Percentiles rank a stretch among this genome's conserved stretches.
phyloP scores from a whole-genome alignment of 2,888 invertebrate genomes.

The Andrena minutula region DNA sequence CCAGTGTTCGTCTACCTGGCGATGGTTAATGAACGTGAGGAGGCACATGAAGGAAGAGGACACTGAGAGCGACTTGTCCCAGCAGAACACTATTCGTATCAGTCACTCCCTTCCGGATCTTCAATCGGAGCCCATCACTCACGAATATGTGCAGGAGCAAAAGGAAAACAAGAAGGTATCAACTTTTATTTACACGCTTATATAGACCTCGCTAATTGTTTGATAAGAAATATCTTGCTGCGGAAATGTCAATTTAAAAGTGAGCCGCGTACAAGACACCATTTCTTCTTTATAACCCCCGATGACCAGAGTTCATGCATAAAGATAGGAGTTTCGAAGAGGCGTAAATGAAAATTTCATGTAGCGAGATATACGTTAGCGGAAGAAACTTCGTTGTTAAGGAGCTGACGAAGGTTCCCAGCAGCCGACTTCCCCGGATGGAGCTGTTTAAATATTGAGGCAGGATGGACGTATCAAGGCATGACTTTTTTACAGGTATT shows the following conservation, averaged over 20 bases:
- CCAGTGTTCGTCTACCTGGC: conserved; percentile 91
- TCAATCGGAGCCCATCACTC: conserved; percentile 89
- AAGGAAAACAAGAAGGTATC: conserved; percentile 90
- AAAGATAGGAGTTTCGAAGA: neutral
- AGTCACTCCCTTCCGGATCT: conserved; percentile 92
- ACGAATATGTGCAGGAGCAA: conserved; percentile 90
- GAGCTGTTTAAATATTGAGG: conserved; percentile 1
- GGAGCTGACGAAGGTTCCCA: neutral
- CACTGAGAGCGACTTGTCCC: conserved; percentile 86
- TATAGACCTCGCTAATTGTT: too few species aligned
- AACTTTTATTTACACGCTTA: too few species aligned
- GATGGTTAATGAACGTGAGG: conserved; percentile 87
- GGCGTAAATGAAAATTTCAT: conserved; percentile 24
- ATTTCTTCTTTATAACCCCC: too few species aligned
- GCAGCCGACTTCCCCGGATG: neutral
- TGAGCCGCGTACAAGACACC: too few species aligned
- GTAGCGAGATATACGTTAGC: neutral
- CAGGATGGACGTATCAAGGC: neutral
- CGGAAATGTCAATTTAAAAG: neutral
- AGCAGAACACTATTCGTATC: conserved; percentile 90
- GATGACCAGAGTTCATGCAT: neutral
- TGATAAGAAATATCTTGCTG: neutral
- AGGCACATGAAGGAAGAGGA: conserved; percentile 79
- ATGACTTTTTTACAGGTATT: conserved; percentile 87
- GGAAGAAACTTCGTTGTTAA: conserved; percentile 7